Base-by-base conservation (phyloP, 1,140 invertebrate species). In the Drosophila pachea region DNA sequence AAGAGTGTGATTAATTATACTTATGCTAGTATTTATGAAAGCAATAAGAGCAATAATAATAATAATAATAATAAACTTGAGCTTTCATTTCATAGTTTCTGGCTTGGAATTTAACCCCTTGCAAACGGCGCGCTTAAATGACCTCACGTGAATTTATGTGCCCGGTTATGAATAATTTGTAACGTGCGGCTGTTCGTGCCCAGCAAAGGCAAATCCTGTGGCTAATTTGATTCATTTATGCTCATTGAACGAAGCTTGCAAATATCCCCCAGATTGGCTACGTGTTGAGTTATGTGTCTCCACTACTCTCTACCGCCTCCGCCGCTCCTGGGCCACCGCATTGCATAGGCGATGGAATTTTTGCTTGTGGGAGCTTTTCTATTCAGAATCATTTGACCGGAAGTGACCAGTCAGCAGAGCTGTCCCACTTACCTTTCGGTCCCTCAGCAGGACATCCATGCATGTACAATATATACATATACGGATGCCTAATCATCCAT, bases 391-490 rank as follows among this genome's bases (percentile, higher is more conserved):
- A 86, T 72, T 86, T 86, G 76, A 86, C 81, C 81, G 82, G 81
- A 86, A 86, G 76, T 86, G 81, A 86, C 76, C 79, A 86, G 73
- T 86, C 81, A 86, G 81, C 81, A 86, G 65, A 86, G 79, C 63
- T 81, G 74, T 56, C 32, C 74, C 76, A 81, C 79, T 86, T 77
- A 81, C 76, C 81, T 86, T 68, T 48, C 16, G 32, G n/a, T 6
- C 29, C 29, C 50, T 65, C 40, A 54, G 47, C 58, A 62, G 65
- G 54, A 49, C 60, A 56, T 43, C 36, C n/a, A 2, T 56, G 22
- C 49, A 33, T 56, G 38, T 43, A 16, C 49, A 29, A 63, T 40
- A 33, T 2, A 22, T 42, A 36, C 12, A 43, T 49, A 33, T 43
- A 38, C 55, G 54, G 48, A 59, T 86, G 81, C 67, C 82, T 84